A percentile compares a stretch with the other conserved stretches of the same genome.
These are phyloP conservation scores for Protobothrops mucrosquamatus DNA, from an alignment of 2,113 vertebrate genomes.

Conservation along the genomic window DNA sequence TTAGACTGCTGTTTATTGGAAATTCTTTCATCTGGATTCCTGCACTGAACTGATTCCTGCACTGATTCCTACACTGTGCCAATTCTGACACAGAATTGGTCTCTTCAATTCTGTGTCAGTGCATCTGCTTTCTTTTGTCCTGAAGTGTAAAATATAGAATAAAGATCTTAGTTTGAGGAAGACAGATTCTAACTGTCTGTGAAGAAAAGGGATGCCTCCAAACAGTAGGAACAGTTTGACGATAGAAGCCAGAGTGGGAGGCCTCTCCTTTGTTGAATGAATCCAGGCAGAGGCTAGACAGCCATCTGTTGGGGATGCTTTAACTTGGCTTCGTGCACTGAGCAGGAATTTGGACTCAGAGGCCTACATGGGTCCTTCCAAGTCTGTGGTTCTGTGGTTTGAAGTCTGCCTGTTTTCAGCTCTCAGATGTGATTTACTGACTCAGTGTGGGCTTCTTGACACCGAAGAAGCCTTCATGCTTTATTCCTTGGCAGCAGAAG, in stretches of 20 bases:
- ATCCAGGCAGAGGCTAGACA: background rate
- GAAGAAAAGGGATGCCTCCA: background rate
- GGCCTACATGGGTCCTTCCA: background rate
- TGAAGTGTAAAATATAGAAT: background rate
- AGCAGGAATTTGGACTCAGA: background rate
- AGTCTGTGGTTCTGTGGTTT: background rate
- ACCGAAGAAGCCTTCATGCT: background rate
- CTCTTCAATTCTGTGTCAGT: background rate
- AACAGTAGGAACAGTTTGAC: background rate
- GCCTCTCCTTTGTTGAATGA: background rate
- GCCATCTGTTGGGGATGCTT: background rate
- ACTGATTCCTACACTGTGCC: background rate
- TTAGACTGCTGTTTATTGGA: background rate
- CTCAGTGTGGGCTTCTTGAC: background rate
- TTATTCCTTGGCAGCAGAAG: background rate
- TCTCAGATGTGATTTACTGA: background rate
- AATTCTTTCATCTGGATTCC: background rate
- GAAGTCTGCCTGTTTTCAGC: background rate
- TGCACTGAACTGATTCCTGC: background rate
- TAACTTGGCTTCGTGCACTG: background rate
- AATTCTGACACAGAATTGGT: background rate
- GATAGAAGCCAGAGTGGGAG: background rate
- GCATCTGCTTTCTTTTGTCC: background rate
- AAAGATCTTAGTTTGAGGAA: background rate
- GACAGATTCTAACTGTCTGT: background rate